phyloP scores from a whole-genome alignment of 2,888 invertebrate genomes.

The Magallana nippona region DNA sequence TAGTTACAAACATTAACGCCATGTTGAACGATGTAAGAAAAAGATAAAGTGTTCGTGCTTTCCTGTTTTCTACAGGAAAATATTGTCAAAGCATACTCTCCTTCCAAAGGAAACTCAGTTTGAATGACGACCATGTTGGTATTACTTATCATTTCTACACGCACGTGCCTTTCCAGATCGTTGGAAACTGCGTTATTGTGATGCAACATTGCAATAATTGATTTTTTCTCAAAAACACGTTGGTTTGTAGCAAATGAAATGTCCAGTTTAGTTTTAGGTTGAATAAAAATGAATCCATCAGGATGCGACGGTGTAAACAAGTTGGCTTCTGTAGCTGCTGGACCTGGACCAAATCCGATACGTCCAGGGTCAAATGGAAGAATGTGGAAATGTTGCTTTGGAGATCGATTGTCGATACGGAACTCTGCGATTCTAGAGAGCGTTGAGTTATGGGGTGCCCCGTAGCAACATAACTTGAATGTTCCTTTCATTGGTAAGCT shows the following conservation, averaged over 20 bases:
- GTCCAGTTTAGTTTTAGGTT: too few species aligned
- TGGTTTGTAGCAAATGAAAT: slow-evolving; percentile 36
- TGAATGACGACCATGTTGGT: not conserved
- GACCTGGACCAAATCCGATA: slow-evolving; percentile 59
- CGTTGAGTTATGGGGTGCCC: slow-evolving; percentile 51
- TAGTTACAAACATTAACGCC: slow-evolving; percentile 28
- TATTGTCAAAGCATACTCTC: slow-evolving; percentile 28
- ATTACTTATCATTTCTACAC: not conserved
- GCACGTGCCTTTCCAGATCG: not conserved
- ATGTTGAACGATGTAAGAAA: not conserved
- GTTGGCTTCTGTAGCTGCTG: slow-evolving; percentile 49
- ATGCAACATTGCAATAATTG: slow-evolving; percentile 43
- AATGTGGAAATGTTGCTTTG: slow-evolving; percentile 40
- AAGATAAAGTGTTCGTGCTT: not conserved
- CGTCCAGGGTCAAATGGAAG: slow-evolving; percentile 50
- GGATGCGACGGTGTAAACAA: slow-evolving; percentile 54
- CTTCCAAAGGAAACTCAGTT: not conserved
- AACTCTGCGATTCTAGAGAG: slow-evolving; percentile 54
- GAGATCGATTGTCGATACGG: slow-evolving; percentile 46
- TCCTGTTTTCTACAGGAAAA: not conserved
- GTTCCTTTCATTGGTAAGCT: slow-evolving; percentile 52
- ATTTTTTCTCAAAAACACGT: slow-evolving; percentile 5
- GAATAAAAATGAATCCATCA: slow-evolving; percentile 39
- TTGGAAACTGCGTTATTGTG: not conserved
- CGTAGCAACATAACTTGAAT: slow-evolving; percentile 56